Percentiles rank a stretch among this genome's conserved stretches.
phyloP scores from a whole-genome alignment of 1,140 invertebrate genomes.

The Microplitis demolitor region DNA sequence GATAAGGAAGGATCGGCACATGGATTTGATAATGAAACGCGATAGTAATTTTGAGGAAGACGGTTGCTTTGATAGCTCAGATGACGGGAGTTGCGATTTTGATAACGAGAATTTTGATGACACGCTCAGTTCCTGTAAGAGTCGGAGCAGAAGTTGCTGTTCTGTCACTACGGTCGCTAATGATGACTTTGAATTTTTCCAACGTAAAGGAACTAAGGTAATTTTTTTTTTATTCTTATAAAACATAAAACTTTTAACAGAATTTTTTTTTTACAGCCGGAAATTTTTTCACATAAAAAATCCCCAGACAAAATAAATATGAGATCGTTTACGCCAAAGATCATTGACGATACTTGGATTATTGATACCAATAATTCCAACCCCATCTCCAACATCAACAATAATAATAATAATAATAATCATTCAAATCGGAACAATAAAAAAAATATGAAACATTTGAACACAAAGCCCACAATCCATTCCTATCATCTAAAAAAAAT shows the following conservation, averaged over 20 bases:
- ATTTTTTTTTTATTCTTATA: constrained; percentile 2
- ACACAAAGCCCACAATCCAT: constrained; percentile 47
- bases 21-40: constrained; percentile 24
- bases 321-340: constrained; percentile 53
- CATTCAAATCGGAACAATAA: neutral
- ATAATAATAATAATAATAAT: constrained; percentile 1
- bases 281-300: constrained; percentile 46
- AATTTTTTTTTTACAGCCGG: constrained; percentile 36
- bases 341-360: constrained; percentile 43
- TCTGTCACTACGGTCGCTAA: constrained; percentile 71
- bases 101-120: constrained; percentile 50
- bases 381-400: no score
- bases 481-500: constrained; percentile 52
- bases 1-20: constrained; percentile 31
- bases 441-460: neutral
- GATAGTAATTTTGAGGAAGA: constrained; percentile 24
- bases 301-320: constrained; percentile 44
- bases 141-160: constrained; percentile 62
- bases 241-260: no score
- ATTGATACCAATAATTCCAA: constrained; percentile 7
- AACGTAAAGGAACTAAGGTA: constrained; percentile 53
- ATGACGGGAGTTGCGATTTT: constrained; percentile 59
- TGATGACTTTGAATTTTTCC: constrained; percentile 71
- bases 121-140: constrained; percentile 63
- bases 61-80: constrained; percentile 54